Conservation (phyloP, 2,797 vertebrate species). For the Xenentodon cancila region DNA sequence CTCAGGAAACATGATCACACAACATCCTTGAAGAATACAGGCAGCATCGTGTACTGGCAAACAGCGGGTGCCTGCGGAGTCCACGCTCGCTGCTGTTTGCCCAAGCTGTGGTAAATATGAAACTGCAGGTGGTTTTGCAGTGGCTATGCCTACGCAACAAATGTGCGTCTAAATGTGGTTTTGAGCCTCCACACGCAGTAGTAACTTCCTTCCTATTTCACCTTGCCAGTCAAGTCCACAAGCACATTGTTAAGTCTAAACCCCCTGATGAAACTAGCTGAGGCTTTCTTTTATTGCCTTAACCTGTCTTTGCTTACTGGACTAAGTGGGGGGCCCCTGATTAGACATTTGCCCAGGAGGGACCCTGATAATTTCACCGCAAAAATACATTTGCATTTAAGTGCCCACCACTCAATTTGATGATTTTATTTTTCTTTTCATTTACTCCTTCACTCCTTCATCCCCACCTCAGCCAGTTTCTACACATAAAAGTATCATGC, state of each 20-base stretch:
- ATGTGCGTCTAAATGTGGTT: constrained; percentile 44
- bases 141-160: constrained; percentile 61
- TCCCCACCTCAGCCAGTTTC: constrained; percentile 50
- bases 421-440: constrained; percentile 51
- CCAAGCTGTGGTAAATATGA: constrained; percentile 70
- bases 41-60: constrained; percentile 39
- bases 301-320: constrained; percentile 62
- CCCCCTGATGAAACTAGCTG: constrained; percentile 41
- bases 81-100: constrained; percentile 59
- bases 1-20: constrained; percentile 58
- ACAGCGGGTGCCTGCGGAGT: constrained; percentile 61
- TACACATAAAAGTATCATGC: constrained; percentile 60
- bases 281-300: constrained; percentile 67
- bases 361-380: constrained; percentile 68
- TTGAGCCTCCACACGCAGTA: constrained; percentile 11
- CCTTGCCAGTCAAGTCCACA: constrained; percentile 49
- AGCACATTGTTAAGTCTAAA: constrained; percentile 59
- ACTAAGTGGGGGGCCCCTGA: constrained; percentile 63
- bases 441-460: constrained; percentile 52
- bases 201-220: constrained; percentile 36
- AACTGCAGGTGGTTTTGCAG: constrained; percentile 67
- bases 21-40: constrained; percentile 45
- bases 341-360: constrained; percentile 68
- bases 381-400: constrained; percentile 75
- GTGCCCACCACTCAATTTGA: constrained; percentile 52